These are phyloP conservation scores for Vultur gryphus DNA, from an alignment of 2,797 vertebrate genomes.

Conservation along the genomic window DNA sequence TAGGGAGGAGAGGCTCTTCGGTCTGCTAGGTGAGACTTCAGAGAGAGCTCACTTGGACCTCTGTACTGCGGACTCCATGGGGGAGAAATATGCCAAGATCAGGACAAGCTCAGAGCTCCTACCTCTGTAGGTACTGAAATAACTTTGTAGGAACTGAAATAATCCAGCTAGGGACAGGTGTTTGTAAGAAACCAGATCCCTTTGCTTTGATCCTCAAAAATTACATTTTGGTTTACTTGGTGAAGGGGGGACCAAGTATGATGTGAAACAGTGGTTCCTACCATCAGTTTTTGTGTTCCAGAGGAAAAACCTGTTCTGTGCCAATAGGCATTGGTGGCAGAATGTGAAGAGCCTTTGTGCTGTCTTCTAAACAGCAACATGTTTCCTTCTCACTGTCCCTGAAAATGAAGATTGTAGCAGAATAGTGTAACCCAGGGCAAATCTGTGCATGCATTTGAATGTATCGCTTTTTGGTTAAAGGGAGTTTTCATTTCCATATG, in stretches of 20 bases:
- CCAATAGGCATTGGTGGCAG: not conserved
- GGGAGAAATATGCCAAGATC: not conserved
- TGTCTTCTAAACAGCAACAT: not conserved
- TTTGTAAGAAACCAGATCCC: not conserved
- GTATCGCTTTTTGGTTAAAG: not conserved
- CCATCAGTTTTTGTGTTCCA: not conserved
- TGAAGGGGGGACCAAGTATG: not conserved
- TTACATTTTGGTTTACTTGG: not conserved
- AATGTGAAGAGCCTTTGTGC: not conserved
- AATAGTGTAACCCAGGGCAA: not conserved
- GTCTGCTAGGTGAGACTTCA: not conserved
- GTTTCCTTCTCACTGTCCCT: not conserved
- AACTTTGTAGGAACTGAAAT: not conserved
- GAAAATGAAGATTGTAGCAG: not conserved
- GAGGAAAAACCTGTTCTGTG: not conserved
- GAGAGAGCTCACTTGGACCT: not conserved
- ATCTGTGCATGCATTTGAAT: not conserved
- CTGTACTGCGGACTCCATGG: not conserved
- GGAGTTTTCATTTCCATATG: not conserved
- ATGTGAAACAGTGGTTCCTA: not conserved
- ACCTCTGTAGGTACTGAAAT: not conserved
- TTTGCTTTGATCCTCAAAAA: not conserved
- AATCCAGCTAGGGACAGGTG: not conserved
- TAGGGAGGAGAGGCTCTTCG: not conserved
- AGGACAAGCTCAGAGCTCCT: not conserved